Evolutionary conservation across 2,113 vertebrate genomes (phyloP), one percentile per base, ranked within the genome.

Genomic region (Climacteris rufus): DNA sequence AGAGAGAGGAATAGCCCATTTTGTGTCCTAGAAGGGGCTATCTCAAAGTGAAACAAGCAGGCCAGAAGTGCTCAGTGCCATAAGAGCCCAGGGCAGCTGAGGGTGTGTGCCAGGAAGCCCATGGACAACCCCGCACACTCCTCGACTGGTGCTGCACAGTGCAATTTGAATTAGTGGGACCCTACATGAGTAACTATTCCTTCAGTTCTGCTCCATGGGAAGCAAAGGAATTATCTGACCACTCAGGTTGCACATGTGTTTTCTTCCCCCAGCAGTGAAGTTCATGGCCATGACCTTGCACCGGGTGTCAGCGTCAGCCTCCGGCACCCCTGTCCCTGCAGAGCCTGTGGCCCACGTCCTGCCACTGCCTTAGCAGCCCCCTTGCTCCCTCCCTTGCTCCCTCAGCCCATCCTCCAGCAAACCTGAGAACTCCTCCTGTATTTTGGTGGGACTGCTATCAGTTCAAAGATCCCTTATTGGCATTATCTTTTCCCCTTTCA

Each of bases 61-160:
- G 9, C 23, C 59, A 30, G 59, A 65, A 40, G 40, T 17, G 7
- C 44, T 35, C 15, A 7, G 19, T 77, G 56, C 52, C 37, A 23
- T 60, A 59, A 83, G 72, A 42, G 16, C 17, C 31, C 64, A 63
- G 52, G 35, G 52, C 59, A 84, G 52, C 50, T 42, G 39, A 30
- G 23, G 16, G 15, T 13, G 35, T 69, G 35, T 71, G 52, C 44
- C 59, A 30, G 22, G 40, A 45, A 56, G n/a, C 15, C 57, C 44
- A 30, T 0, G 3, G 35, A 50, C 28, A 37, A 4, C 8, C 16
- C 7, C 0, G 24, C 2, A 1, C 27, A 9, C 10, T 16, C 45
- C 60, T 61, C 0, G 0, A 23, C 45, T 0, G 0, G 42, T 63
- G 52, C 33, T 60, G 39, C 47, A 9, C 39, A 20, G 40, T 28